Evolutionary conservation across 2,113 vertebrate species (phyloP), one percentile per base, ranked within the genome.

Genomic region (Chamaea fasciata): DNA sequence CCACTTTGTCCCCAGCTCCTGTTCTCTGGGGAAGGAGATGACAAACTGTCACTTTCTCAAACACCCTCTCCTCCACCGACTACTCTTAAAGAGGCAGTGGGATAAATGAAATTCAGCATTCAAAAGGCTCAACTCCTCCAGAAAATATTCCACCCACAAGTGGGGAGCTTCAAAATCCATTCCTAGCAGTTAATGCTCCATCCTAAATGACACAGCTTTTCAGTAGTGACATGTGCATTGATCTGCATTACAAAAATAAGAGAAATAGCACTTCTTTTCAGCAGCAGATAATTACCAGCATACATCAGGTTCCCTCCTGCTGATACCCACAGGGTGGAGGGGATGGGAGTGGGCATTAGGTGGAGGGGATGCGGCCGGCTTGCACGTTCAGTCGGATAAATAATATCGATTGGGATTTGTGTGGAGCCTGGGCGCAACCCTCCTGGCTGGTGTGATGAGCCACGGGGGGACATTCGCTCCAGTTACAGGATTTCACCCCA

Each of bases 201-300:
- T 96, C 95, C 88, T 96, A 96, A 96, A 95, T 96, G 95, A 96
- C 96, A 96, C 44, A 96, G 85, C 57, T 95, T 96, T 89, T 93
- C 95, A 93, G 46, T 90, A 74, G 56, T 94, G 79, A 97, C 90
- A 78, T 90, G 77, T 89, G 55, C 92, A 90, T 93, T 83, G 89
- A 90, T 91, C 69, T 94, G 57, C 82, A 93, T 80, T 97, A 85
- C 93, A 97, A 97, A 96, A 93, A 96, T 96, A 96, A 93, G 94
- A 97, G 81, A 90, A 77, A 77, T 89, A 90, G 83, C 95, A 75
- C 90, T 95, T 95, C 92, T 95, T 96, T 96, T 94, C 87, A 96
- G 88, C 65, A 95, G 71, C 76, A 92, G 76, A 89, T 97, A 97
- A 96, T 96, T 96, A 73, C 86, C 88, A 90, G 87, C 90, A 74